Conservation (phyloP, 2,797 vertebrate species). For the Nothura maculosa region DNA sequence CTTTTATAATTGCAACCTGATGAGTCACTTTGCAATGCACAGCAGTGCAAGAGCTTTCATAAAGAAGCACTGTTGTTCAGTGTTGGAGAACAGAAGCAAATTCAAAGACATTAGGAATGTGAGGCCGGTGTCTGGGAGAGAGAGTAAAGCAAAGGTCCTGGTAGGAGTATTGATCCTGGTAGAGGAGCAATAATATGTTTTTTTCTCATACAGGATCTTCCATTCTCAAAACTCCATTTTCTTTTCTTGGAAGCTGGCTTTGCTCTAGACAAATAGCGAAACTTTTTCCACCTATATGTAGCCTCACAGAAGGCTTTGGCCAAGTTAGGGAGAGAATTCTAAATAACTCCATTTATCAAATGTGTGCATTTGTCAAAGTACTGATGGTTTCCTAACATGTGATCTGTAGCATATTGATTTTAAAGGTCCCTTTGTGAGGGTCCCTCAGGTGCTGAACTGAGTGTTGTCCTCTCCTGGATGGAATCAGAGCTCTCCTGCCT, state of each 20-base stretch:
- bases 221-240: background rate
- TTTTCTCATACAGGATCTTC: background rate
- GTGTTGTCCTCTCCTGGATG: rapidly evolving
- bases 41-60: background rate
- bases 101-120: background rate
- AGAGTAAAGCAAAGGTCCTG: background rate
- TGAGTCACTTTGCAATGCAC: background rate
- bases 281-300: background rate
- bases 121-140: background rate
- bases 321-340: background rate
- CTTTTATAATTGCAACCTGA: background rate
- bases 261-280: background rate
- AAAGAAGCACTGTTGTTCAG: background rate
- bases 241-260: background rate
- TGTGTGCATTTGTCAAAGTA: background rate
- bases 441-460: background rate
- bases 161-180: too few species aligned
- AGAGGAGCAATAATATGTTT: background rate
- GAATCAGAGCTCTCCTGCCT: background rate
- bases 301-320: background rate
- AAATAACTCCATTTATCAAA: background rate
- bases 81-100: background rate
- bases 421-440: background rate
- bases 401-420: background rate
- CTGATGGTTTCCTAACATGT: background rate